Evolutionary conservation across 2,797 vertebrate species (phyloP).

Genomic region (Periophthalmus magnuspinnatus): DNA sequence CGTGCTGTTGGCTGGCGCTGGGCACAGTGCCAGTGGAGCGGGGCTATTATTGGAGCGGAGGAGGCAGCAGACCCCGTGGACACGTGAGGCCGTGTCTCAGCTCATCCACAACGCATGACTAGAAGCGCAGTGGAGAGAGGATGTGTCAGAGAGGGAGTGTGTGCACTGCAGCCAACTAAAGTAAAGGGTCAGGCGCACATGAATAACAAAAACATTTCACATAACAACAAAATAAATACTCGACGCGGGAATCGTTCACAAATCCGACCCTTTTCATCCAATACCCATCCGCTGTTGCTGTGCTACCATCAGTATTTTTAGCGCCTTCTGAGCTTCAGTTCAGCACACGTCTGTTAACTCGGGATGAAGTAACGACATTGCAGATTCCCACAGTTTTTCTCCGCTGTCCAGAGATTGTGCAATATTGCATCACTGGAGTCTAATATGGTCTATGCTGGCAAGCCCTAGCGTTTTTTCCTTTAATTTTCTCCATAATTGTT

Average conservation of each 20-base stretch:
- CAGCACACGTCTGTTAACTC: conserved; percentile 44
- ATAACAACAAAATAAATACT: conserved; percentile 13
- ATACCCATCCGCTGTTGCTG: conserved; percentile 52
- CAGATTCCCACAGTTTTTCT: conserved; percentile 31
- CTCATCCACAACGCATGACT: conserved; percentile 72
- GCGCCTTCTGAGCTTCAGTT: conserved; percentile 50
- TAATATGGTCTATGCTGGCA: neutral
- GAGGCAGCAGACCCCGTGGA: conserved; percentile 71
- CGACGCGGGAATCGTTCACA: conserved; percentile 21
- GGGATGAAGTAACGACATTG: conserved; percentile 41
- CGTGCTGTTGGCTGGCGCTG: conserved; percentile 64
- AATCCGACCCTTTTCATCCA: neutral
- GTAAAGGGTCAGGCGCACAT: conserved; percentile 10
- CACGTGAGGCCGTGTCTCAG: conserved; percentile 78
- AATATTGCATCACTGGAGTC: conserved; percentile 48
- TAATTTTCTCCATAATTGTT: neutral
- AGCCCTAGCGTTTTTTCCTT: neutral
- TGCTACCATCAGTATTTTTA: conserved; percentile 66
- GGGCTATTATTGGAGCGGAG: conserved; percentile 79
- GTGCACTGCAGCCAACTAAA: conserved; percentile 11
- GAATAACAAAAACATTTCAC: conserved; percentile 11
- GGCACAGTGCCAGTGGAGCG: conserved; percentile 74
- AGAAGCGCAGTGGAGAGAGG: conserved; percentile 26
- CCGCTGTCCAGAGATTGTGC: conserved; percentile 36
- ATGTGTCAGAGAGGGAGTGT: neutral